These are phyloP conservation scores for Anarrhichthys ocellatus DNA, from an alignment of 2,113 vertebrate genomes.

Conservation along the genomic window DNA sequence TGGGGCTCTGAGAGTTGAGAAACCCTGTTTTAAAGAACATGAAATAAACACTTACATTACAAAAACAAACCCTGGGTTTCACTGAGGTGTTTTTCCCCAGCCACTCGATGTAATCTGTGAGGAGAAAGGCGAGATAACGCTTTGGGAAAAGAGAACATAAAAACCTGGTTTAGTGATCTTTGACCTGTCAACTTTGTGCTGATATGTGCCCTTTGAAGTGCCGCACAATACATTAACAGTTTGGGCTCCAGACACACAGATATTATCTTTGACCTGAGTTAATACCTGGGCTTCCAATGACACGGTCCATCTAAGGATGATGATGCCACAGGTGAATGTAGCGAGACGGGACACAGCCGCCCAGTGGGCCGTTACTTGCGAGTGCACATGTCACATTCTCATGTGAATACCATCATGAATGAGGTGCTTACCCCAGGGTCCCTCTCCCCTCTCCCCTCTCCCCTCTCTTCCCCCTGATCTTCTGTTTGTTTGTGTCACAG, in stretches of 20 bases:
- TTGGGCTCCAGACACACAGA: background rate
- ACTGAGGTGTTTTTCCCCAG: background rate
- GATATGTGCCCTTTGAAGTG: slow-evolving; percentile 42
- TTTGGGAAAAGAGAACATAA: slow-evolving; percentile 24
- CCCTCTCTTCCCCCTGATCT: background rate
- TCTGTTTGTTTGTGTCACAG: slow-evolving; percentile 34
- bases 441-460: background rate
- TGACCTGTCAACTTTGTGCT: slow-evolving; percentile 37
- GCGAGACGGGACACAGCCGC: background rate
- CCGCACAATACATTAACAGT: background rate
- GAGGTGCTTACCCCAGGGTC: slow-evolving; percentile 48
- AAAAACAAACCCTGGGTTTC: slow-evolving; percentile 2
- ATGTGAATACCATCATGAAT: slow-evolving; percentile 37
- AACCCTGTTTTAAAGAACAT: background rate
- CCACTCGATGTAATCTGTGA: background rate
- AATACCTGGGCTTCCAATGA: background rate
- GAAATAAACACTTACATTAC: background rate
- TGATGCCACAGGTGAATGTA: background rate
- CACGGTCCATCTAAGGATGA: background rate
- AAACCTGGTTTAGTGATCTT: slow-evolving; percentile 58
- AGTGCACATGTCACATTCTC: slow-evolving; percentile 11
- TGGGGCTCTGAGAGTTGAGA: background rate
- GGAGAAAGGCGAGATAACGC: slow-evolving; percentile 35
- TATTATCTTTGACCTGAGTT: slow-evolving; percentile 18
- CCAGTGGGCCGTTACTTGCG: background rate